Conservation (phyloP, 2,888 invertebrate species). For the Cataglyphis cursor region DNA sequence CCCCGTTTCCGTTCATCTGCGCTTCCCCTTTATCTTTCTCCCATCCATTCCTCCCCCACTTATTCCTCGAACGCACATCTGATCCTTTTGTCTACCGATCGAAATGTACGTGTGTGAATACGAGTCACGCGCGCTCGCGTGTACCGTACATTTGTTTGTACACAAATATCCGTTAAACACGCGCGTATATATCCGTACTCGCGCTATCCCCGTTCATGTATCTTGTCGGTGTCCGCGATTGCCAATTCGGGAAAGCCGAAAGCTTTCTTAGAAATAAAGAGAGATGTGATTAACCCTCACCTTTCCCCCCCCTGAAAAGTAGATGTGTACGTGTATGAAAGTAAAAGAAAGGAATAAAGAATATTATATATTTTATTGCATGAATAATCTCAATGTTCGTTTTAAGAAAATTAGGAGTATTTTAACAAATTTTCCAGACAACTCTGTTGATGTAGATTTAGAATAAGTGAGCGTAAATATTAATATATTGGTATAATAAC, state of each 20-base stretch:
- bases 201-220: not conserved
- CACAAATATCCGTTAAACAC: conserved; percentile 47
- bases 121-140: conserved; percentile 10
- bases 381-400: not conserved
- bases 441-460: not conserved
- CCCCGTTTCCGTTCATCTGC: not conserved
- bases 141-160: conserved; percentile 36
- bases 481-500: not conserved
- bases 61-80: conserved; percentile 30
- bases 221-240: not conserved
- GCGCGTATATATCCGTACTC: conserved; percentile 2
- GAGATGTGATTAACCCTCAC: not conserved
- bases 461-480: not conserved
- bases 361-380: not conserved
- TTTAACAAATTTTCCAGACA: not conserved
- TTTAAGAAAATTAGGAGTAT: not conserved
- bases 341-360: too few species aligned
- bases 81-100: conserved; percentile 44
- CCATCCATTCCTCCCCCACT: not conserved
- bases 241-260: not conserved
- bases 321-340: not conserved
- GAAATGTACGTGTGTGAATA: conserved; percentile 1
- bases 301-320: not conserved
- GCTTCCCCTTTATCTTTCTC: not conserved
- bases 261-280: not conserved